Percentiles rank a stretch among this genome's conserved stretches.
Evolutionary conservation across 1,140 invertebrate species (phyloP).

Genomic region (Andrena cerasifolii): DNA sequence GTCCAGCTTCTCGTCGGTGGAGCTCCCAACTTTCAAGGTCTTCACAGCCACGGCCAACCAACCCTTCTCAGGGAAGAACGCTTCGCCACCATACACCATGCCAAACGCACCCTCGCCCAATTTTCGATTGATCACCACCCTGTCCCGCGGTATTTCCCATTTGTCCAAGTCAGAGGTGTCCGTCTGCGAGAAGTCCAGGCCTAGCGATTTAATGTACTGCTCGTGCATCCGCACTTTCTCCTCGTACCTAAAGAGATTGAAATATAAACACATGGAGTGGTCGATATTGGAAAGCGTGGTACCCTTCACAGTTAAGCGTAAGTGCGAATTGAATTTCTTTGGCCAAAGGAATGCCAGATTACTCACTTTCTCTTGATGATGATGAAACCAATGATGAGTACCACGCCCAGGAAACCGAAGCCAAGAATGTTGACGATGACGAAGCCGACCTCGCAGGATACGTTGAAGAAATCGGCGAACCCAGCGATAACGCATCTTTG

Average conservation of each 20-base stretch:
- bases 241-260: constrained; percentile 84
- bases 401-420: constrained; percentile 84
- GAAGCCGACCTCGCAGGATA: constrained; percentile 88
- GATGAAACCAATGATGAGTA: constrained; percentile 85
- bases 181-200: constrained; percentile 84
- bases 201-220: constrained; percentile 88
- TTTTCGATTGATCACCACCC: constrained; percentile 94
- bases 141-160: constrained; percentile 93
- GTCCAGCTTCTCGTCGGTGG: constrained; percentile 94
- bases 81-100: constrained; percentile 93
- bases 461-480: constrained; percentile 86
- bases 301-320: too few relatives aligned
- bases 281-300: too few relatives aligned
- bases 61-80: constrained; percentile 86
- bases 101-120: constrained; percentile 95
- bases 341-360: too few relatives aligned
- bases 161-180: constrained; percentile 86
- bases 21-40: constrained; percentile 92
- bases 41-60: constrained; percentile 96
- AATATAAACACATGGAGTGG: neutral
- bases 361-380: constrained; percentile 87
- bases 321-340: too few relatives aligned
- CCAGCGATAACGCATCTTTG: constrained; percentile 85
- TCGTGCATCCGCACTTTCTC: constrained; percentile 87
- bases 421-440: constrained; percentile 88